These are phyloP conservation scores for Helleia helle DNA, from an alignment of 2,888 invertebrate species.

Conservation along the genomic window DNA sequence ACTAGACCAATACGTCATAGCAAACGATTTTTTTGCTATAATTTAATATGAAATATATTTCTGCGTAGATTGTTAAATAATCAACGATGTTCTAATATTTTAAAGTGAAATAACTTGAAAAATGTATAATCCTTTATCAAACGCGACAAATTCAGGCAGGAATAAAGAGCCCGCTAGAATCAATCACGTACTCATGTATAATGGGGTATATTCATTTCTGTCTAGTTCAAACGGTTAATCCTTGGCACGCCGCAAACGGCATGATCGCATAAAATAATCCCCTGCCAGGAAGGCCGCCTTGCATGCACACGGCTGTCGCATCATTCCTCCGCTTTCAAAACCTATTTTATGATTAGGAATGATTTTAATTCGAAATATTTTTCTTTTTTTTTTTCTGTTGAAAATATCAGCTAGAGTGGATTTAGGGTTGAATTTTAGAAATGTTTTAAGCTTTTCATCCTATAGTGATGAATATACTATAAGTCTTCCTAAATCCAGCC, in stretches of 20 bases:
- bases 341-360: constrained; percentile 7
- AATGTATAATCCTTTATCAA: background rate
- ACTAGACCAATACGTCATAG: too few species aligned
- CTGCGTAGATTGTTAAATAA: too few species aligned
- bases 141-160: constrained; percentile 14
- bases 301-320: constrained; percentile 27
- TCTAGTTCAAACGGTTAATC: constrained; percentile 62
- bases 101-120: background rate
- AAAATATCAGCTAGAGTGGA: too few species aligned
- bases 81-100: too few species aligned
- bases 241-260: constrained; percentile 59
- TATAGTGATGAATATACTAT: too few species aligned
- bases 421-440: too few species aligned
- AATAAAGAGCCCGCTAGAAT: constrained; percentile 38
- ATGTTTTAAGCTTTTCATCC: too few species aligned
- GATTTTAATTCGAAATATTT: constrained; percentile 1
- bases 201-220: constrained; percentile 59
- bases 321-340: constrained; percentile 15
- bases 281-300: constrained; percentile 20
- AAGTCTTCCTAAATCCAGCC: too few species aligned
- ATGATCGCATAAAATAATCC: constrained; percentile 54
- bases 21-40: too few species aligned
- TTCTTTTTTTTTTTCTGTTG: too few species aligned
- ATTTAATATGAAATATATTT: too few species aligned
- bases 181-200: constrained; percentile 54